Evolutionary conservation across 2,888 invertebrate species (phyloP), one percentile per base, ranked within the genome.

Genomic region (Ceriagrion tenellum): DNA sequence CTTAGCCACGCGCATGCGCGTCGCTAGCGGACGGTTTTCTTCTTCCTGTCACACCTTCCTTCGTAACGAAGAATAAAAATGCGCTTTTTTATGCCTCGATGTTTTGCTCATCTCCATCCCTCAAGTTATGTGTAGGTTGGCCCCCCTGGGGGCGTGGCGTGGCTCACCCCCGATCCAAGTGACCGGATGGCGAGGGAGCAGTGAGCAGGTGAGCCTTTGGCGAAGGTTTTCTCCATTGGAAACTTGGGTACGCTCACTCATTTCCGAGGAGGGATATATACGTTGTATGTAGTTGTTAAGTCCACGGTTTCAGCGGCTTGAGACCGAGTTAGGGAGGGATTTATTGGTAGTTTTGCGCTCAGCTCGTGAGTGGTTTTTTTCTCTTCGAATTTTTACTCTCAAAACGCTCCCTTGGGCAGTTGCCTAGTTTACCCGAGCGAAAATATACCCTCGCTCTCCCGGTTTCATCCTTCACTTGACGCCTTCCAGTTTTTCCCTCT

Each of bases 341-440:
- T 63, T 63, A 93, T 56, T 12, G 63, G 59, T 59, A 55, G n/a
- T 55, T 40, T 59, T 63, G 93, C n/a, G 63, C 35, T 47, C 26
- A 4, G 90, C 93, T 63, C n/a, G n/a, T 12, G 30, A 63, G 0
- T 93, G 55, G n/a, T 93, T 93, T 56, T 63, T 55, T 55, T 89
- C 26, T 12, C 89, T 23, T 89, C 89, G 10, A 10, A 47, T 89
- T 89, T 47, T 89, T 89, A n/a, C 40, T 35, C 18, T 81, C 30
- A 81, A 81, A 81, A 81, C 81, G 81, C 81, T 69, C 81, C 81
- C 81, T 81, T 81, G 81, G 81, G 81, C 81, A 81, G 35, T 81
- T 81, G 81, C 35, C 35, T 81, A 35, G 81, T 81, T 81, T 81
- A 35, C 35, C 81, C 81, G 16, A 30, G 81, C 30, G 81, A 81